phyloP scores from a whole-genome alignment of 2,888 invertebrate genomes.

The Euproctis similis region DNA sequence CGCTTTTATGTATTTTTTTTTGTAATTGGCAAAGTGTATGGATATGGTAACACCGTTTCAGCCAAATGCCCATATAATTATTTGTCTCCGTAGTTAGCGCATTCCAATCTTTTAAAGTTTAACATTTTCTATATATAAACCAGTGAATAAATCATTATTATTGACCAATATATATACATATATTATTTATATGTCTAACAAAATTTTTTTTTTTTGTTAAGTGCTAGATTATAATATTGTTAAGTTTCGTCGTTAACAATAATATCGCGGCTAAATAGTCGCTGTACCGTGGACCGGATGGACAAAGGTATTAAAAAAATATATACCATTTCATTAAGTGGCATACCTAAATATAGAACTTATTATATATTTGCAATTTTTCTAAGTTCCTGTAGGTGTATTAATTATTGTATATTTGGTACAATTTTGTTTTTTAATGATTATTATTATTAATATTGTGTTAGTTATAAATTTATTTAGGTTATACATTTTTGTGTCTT shows the following conservation, averaged over 20 bases:
- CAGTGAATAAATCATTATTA: conserved; percentile 10
- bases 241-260: conserved; percentile 35
- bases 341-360: conserved; percentile 75
- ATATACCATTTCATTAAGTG: conserved; percentile 64
- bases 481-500: conserved; percentile 52
- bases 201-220: conserved; percentile 52
- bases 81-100: conserved; percentile 59
- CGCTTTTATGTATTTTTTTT: background rate
- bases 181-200: conserved; percentile 55
- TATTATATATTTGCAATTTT: conserved; percentile 73
- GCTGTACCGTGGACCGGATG: no score
- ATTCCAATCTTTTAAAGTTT: conserved; percentile 55
- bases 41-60: conserved; percentile 5
- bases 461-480: conserved; percentile 73
- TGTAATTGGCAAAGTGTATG: conserved; percentile 13
- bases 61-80: no score
- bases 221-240: conserved; percentile 45
- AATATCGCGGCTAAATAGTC: no score
- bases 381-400: conserved; percentile 75
- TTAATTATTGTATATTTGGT: conserved; percentile 72
- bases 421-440: conserved; percentile 69
- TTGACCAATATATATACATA: conserved; percentile 46
- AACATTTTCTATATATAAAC: no score
- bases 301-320: conserved; percentile 47
- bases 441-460: no score